phyloP scores from a whole-genome alignment of 1,140 invertebrate genomes.

The Pogonomyrmex barbatus region DNA sequence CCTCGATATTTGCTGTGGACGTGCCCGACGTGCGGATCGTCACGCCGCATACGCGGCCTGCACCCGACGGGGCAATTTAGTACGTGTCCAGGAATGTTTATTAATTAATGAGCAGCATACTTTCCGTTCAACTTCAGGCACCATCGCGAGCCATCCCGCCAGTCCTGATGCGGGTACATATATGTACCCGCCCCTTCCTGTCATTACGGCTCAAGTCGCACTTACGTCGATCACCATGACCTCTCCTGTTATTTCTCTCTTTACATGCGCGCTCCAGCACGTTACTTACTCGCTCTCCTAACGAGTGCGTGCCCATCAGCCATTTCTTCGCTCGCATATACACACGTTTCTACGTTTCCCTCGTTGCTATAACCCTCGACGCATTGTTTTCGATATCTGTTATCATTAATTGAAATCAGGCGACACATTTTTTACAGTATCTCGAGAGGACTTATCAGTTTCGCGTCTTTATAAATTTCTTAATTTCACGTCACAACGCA shows the following conservation, averaged over 20 bases:
- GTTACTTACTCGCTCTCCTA: conserved; percentile 27
- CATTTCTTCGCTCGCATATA: background rate
- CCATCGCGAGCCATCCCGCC: background rate
- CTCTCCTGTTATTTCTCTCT: too few relatives aligned
- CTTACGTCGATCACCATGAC: too few relatives aligned
- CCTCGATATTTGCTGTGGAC: conserved; percentile 39
- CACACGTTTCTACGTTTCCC: background rate
- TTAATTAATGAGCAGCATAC: conserved; percentile 67
- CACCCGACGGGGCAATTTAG: conserved; percentile 39
- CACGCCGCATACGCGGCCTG: background rate
- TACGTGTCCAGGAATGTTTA: conserved; percentile 55
- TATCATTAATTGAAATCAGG: conserved; percentile 38
- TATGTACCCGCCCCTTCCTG: too few relatives aligned
- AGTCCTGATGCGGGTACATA: conserved; percentile 10
- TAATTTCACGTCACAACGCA: background rate
- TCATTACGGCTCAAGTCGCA: too few relatives aligned
- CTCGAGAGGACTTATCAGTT: background rate
- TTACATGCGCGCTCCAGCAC: conserved; percentile 9
- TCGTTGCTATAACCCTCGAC: background rate
- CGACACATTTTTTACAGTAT: background rate
- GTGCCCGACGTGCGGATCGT: conserved; percentile 7
- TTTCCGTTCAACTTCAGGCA: conserved; percentile 52
- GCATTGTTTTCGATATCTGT: conserved; percentile 31
- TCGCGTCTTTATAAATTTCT: background rate
- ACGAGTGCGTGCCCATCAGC: conserved; percentile 34